Conservation (phyloP, 2,888 invertebrate genomes). For the Rotaria sp. region DNA sequence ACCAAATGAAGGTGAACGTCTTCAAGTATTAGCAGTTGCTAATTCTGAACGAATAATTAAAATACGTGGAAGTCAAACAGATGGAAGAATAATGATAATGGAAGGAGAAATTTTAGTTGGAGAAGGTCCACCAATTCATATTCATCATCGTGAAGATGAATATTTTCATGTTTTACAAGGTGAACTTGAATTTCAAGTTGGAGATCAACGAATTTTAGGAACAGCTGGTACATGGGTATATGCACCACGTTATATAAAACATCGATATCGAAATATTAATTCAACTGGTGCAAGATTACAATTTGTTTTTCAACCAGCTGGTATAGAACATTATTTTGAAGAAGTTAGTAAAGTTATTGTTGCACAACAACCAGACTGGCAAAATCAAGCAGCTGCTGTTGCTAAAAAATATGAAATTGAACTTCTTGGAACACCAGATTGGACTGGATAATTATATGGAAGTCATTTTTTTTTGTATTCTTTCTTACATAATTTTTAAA, state of each 20-base stretch:
- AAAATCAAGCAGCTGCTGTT: neutral
- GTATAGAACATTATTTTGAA: neutral
- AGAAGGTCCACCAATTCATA: neutral
- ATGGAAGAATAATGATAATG: neutral
- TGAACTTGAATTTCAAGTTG: neutral
- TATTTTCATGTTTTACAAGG: neutral
- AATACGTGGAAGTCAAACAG: neutral
- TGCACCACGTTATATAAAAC: neutral
- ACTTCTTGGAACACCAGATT: neutral
- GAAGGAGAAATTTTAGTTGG: conserved; percentile 2
- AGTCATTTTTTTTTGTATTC: no score
- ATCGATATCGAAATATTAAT: neutral
- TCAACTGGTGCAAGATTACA: neutral
- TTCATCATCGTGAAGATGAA: neutral
- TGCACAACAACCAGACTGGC: neutral
- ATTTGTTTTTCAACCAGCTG: neutral
- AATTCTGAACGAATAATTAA: neutral
- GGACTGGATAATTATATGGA: neutral
- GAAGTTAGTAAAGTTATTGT: neutral
- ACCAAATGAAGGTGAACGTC: neutral
- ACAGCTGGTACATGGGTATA: neutral
- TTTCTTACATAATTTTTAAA: no score
- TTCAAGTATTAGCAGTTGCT: neutral
- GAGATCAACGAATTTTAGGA: neutral
- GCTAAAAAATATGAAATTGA: neutral